A percentile compares a stretch with the other conserved stretches of the same genome.
Conservation (phyloP, 2,797 vertebrate species). For the Scyliorhinus canicula region DNA sequence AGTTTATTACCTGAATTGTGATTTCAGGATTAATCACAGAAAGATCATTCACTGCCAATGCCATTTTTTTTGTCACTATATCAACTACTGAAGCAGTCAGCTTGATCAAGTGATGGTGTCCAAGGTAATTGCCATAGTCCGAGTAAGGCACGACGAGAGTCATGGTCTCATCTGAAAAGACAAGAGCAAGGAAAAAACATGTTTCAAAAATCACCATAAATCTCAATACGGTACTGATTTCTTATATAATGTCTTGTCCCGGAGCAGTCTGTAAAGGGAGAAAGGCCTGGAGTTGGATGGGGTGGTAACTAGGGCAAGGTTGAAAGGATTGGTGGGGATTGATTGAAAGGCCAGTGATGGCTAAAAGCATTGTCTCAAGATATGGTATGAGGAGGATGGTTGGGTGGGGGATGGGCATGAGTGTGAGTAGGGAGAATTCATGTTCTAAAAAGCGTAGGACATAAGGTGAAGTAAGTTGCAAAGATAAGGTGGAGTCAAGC, state of each 20-base stretch:
- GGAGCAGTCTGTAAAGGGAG: background rate
- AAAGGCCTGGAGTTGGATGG: background rate
- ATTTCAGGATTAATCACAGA: slow-evolving; percentile 79
- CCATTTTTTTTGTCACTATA: slow-evolving; percentile 48
- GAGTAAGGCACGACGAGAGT: slow-evolving; percentile 73
- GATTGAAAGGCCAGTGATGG: too few relatives aligned
- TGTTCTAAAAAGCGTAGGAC: background rate
- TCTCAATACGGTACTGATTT: background rate
- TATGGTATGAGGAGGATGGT: background rate
- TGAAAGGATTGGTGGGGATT: background rate
- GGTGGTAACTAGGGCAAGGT: background rate
- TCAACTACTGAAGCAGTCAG: slow-evolving; percentile 71
- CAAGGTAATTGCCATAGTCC: slow-evolving; percentile 66
- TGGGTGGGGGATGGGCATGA: background rate
- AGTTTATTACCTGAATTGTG: slow-evolving; percentile 71
- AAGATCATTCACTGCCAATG: slow-evolving; percentile 66
- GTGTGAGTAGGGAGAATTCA: background rate
- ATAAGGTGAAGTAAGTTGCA: background rate
- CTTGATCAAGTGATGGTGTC: slow-evolving; percentile 79
- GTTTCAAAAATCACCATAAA: background rate
- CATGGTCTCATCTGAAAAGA: slow-evolving; percentile 63
- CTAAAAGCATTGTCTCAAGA: background rate
- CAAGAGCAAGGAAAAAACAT: background rate
- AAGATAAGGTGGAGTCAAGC: background rate
- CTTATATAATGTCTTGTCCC: background rate